Conservation (phyloP, 2,113 vertebrate species). For the Bucco capensis region DNA sequence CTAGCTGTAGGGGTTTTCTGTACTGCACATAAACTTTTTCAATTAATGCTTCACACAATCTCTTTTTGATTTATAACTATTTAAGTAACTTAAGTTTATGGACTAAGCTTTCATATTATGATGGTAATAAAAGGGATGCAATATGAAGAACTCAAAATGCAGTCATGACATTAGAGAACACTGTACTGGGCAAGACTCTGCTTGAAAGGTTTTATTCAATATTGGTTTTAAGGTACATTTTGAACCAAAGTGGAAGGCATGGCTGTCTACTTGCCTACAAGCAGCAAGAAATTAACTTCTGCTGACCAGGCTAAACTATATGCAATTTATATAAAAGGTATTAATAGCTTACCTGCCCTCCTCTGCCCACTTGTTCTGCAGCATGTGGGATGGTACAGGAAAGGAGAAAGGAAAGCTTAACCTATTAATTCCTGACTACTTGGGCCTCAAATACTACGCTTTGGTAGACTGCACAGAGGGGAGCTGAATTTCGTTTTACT, state of each 20-base stretch:
- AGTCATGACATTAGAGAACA: background rate
- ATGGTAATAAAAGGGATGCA: background rate
- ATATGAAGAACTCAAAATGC: background rate
- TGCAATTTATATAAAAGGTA: background rate
- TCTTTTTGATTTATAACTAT: background rate
- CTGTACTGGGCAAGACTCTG: background rate
- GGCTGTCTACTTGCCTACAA: background rate
- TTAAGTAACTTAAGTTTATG: background rate
- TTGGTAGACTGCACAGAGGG: background rate
- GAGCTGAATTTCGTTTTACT: background rate
- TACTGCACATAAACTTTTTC: background rate
- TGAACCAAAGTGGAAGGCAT: background rate
- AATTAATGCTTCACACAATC: background rate
- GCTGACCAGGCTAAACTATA: background rate
- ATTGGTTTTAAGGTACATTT: background rate
- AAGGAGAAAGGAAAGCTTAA: background rate
- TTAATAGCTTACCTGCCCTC: background rate
- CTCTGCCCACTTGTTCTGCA: background rate
- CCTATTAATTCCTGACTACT: background rate
- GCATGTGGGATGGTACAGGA: fast-evolving
- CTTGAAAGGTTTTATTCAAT: background rate
- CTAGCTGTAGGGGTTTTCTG: background rate
- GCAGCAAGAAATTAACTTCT: background rate
- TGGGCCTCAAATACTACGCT: background rate
- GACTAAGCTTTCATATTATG: background rate